phyloP scores from a whole-genome alignment of 2,113 vertebrate species.

The Trichomycterus rosablanca region DNA sequence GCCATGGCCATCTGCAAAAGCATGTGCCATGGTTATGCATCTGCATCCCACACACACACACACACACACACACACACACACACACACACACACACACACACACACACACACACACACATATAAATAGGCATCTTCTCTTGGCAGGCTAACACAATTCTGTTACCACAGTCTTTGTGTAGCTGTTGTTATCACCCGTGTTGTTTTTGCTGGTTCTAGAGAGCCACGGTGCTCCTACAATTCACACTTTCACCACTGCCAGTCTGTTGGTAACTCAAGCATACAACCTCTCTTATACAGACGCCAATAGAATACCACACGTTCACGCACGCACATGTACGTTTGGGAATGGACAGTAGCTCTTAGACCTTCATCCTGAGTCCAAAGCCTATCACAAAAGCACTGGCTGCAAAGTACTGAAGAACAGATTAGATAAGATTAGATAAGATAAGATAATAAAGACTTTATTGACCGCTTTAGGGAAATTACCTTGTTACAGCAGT shows the following conservation, averaged over 20 bases:
- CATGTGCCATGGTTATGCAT: conserved; percentile 27
- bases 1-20: conserved; percentile 22
- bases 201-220: conserved; percentile 28
- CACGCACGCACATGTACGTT: background rate
- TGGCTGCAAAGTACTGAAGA: no score
- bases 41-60: conserved; percentile 14
- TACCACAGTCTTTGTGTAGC: conserved; percentile 24
- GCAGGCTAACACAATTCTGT: conserved; percentile 19
- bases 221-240: conserved; percentile 22
- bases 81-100: conserved; percentile 8
- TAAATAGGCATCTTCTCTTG: conserved; percentile 4
- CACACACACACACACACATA: conserved; percentile 9
- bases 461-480: no score
- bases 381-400: no score
- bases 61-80: conserved; percentile 16
- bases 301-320: background rate
- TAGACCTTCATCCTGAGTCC: no score
- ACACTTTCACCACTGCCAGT: conserved; percentile 16
- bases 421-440: no score
- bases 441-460: no score
- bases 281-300: background rate
- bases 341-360: no score
- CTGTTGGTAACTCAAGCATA: conserved; percentile 10
- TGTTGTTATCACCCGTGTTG: conserved; percentile 21
- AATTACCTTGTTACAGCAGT: no score